Evolutionary conservation across 2,888 invertebrate genomes (phyloP), one percentile per base, ranked within the genome.

Genomic region (Pimpla rufipes): DNA sequence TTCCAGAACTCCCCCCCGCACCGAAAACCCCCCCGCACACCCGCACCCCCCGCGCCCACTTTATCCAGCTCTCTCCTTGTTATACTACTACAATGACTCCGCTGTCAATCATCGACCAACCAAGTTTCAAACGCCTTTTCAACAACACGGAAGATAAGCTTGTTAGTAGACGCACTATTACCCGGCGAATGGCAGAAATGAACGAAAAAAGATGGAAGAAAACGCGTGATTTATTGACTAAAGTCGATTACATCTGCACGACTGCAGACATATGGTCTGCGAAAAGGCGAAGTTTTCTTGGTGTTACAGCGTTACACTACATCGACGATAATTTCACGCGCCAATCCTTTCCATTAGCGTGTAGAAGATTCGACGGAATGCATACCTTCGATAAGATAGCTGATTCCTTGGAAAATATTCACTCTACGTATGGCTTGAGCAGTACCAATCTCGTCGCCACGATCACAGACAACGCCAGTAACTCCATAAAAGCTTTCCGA

Each of bases 381-480:
- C 64, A 42, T 18, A 21, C 42, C 2, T 64, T 64, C 18, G 64
- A 64, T 37, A 37, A 18, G 18, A 64, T 64, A 13, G 18, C 78
- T 37, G 66, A 82, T 42, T 62, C 79, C 13, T 57, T 79, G 42
- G 45, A 78, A 42, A 70, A 40, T 35, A 79, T 82, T 45, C 47
- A 79, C 45, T 64, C 29, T 11, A 59, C 47, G 10, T 82, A 45
- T 67, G 47, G 45, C 18, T 47, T 82, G 18, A 45, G 37, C 2
- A 8, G 55, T 50, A 42, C 50, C 1, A 73, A 82, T 47, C 13
- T 79, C 40, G 67, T 79, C 40, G 73, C 79, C 45, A 45, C 70
- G 47, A 73, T 70, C 35, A 82, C 78, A 13, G 81, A 73, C 10
- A 73, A 82, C 45, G 79, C 52, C 7, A 71, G 55, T 6, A 82